Percentiles rank a stretch among this genome's conserved stretches.
These are phyloP conservation scores for Mesoligia furuncula DNA, from an alignment of 2,888 invertebrate genomes.

Conservation along the genomic window DNA sequence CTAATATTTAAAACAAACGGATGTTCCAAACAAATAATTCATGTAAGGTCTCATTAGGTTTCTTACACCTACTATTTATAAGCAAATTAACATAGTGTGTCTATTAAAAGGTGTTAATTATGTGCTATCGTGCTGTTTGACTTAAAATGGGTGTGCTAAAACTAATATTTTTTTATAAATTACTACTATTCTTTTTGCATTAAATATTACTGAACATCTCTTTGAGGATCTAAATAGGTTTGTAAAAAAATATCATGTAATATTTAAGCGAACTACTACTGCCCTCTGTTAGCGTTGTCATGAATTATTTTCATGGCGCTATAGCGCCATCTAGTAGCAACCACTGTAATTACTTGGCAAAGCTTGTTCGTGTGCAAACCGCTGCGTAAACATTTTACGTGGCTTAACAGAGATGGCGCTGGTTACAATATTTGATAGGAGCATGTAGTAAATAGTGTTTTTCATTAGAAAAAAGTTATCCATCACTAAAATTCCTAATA, in stretches of 20 bases:
- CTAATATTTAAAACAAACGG: conserved; percentile 20
- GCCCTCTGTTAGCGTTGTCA: conserved; percentile 57
- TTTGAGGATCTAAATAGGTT: not conserved
- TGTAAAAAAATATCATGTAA: not conserved
- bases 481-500: not conserved
- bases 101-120: not conserved
- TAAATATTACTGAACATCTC: not conserved
- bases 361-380: not conserved
- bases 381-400: not conserved
- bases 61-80: not conserved
- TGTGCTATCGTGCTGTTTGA: not conserved
- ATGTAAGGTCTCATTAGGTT: conserved; percentile 5
- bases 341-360: conserved; percentile 8
- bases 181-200: not conserved
- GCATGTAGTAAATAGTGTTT: not conserved
- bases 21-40: conserved; percentile 21
- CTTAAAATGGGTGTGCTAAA: not conserved
- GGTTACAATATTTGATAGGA: not conserved
- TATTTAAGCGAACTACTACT: conserved; percentile 30
- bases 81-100: not conserved
- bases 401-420: conserved; percentile 61
- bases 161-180: too few species aligned
- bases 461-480: fast-evolving
- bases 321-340: conserved; percentile 58
- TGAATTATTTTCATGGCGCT: not conserved